Evolutionary conservation across 2,888 invertebrate genomes (phyloP), one percentile per base, ranked within the genome.

Genomic region (Omphaloscelis lunosa): DNA sequence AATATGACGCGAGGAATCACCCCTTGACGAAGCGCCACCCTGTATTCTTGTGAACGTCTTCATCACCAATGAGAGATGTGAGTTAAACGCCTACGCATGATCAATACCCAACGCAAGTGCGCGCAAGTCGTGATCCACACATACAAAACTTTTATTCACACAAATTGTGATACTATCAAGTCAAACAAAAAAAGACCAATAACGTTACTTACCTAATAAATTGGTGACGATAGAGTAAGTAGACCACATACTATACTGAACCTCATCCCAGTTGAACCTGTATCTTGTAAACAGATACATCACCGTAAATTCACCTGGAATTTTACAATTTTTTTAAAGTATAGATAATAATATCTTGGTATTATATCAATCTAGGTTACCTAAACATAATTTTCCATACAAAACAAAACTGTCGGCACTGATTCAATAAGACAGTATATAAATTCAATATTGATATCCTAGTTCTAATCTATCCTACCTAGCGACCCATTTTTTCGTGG

Each of bases 231-330:
- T 97, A 82, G 96, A 94, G 91, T 97, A 97, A 0, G 97, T 97
- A 48, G 96, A 96, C 92, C 97, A 97, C 90, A 97, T 93, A 77
- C 97, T 97, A 90, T 95, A 97, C 86, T 97, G 96, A 3, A 97
- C 95, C 85, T 97, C 97, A 79, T 97, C 96, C 97, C 97, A 97
- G 85, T 97, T 96, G 91, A 97, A 97, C 67, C 97, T 93, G 86
- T 96, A 97, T 79, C 97, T 91, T 78, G 96, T 95, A 89, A 97
- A 97, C 61, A 97, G 92, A 88, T 97, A 97, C 88, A 97, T 88
- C 39, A 97, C 95, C 61, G 95, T 95, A 90, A 96, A 96, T 94
- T 97, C 97, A 86, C 97, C 97, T 97, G 93, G 69, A 94, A 94
- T 59, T 27, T 23, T n/a, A 71, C 17, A 71, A 34, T 15, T 29